Evolutionary conservation across 2,888 invertebrate genomes (phyloP).

Genomic region (Lepas anatifera): DNA sequence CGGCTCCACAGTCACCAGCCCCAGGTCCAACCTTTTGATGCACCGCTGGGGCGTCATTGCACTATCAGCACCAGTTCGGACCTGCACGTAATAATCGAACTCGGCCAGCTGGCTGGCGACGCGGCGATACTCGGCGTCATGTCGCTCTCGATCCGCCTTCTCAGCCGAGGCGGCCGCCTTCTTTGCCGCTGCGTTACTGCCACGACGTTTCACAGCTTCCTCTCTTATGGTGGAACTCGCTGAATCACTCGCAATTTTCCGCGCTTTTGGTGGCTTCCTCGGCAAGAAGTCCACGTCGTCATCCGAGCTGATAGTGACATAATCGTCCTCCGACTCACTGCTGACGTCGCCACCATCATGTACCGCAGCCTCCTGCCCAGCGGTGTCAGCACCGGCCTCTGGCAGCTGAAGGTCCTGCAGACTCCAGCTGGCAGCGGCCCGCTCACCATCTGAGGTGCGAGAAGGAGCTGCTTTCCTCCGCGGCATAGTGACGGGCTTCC

Average conservation of each 20-base stretch:
- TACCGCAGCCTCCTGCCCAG: not conserved
- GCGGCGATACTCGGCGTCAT: not conserved
- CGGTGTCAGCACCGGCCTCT: not conserved
- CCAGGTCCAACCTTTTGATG: conserved; percentile 48
- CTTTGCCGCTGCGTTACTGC: too few relatives aligned
- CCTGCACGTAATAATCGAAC: not conserved
- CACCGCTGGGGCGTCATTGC: not conserved
- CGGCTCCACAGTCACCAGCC: conserved; percentile 77
- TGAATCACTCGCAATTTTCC: too few relatives aligned
- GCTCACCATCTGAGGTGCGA: not conserved
- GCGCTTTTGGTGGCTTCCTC: too few relatives aligned
- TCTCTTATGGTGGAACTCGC: too few relatives aligned
- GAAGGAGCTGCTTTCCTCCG: not conserved
- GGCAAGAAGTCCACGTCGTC: too few relatives aligned
- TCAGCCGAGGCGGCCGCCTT: too few relatives aligned
- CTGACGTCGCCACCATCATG: not conserved
- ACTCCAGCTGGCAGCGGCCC: not conserved
- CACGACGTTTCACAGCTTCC: too few relatives aligned
- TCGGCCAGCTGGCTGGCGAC: not conserved
- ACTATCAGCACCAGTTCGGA: too few relatives aligned
- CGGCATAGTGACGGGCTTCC: conserved; percentile 37
- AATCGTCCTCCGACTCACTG: not conserved
- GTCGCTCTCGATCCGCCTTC: not conserved
- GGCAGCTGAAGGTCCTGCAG: not conserved
- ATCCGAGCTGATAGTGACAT: too few relatives aligned